Evolutionary conservation across 2,113 vertebrate species (phyloP), one percentile per base, ranked within the genome.

Genomic region (Grus americana): DNA sequence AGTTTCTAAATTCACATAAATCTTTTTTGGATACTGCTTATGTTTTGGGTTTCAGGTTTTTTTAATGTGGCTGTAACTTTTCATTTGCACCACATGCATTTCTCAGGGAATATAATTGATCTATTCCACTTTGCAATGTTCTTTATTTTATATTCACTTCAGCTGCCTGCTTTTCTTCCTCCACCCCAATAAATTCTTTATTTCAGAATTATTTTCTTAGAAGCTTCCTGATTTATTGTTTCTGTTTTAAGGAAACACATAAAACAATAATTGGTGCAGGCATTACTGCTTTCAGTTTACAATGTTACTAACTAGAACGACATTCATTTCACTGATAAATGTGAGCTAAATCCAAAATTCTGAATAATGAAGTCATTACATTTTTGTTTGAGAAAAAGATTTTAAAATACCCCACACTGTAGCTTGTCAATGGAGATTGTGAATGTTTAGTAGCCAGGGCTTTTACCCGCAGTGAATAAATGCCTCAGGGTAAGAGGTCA

Each of bases 401-500:
- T 50, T 79, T 92, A 18, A 79, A 92, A 73, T 68, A 11, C 5
- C 13, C 15, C 52, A 11, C 19, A 55, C 8, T 19, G n/a, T 67
- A 79, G 19, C 36, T 71, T 88, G 34, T 76, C 65, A 81, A 29
- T 30, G 19, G n/a, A 68, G 15, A 52, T 10, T 62, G 59, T 80
- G 86, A 87, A 86, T 92, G 88, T 92, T 86, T 95, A 92, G 92
- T 78, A 94, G 59, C n/a, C 66, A 46, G 12, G 55, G 62, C 80
- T 97, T 97, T 97, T 93, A 89, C 75, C 44, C 18, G 2, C 36
- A 71, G 32, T 59, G 63, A 97, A 93, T 91, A 96, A 94, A 73
- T 89, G 70, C 62, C 72, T 96, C 52, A 62, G 74, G 49, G 89
- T 88, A 87, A 81, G 54, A 97, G 97, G 95, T 98, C 96, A 97